Conservation (phyloP, 2,888 invertebrate species). For the Artemia sinica region DNA sequence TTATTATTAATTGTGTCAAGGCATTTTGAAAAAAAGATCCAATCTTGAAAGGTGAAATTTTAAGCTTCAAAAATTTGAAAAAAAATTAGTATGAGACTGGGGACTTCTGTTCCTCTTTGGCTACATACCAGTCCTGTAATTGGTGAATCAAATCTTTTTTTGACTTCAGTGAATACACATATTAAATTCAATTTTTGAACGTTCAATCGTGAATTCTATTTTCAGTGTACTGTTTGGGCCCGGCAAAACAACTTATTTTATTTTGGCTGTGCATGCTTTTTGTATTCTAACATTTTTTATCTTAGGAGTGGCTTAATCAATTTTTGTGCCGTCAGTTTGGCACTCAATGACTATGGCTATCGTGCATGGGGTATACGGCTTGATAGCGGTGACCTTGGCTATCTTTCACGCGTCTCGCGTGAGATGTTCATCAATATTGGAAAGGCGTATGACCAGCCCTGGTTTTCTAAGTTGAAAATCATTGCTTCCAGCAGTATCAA, state of each 20-base stretch:
- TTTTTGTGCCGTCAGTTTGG: constrained; percentile 87
- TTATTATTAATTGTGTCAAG: too few relatives aligned
- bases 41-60: too few relatives aligned
- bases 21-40: too few relatives aligned
- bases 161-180: too few relatives aligned
- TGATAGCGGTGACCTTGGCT: constrained; percentile 92
- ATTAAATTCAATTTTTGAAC: too few relatives aligned
- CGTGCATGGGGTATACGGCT: constrained; percentile 75
- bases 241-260: background rate
- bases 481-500: constrained; percentile 98
- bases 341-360: constrained; percentile 76
- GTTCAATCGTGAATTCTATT: background rate
- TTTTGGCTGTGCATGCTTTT: too few relatives aligned
- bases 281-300: constrained; percentile 20
- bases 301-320: constrained; percentile 85
- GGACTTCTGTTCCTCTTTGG: too few relatives aligned
- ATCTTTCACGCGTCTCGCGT: constrained; percentile 70
- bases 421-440: constrained; percentile 47
- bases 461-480: constrained; percentile 71
- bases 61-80: too few relatives aligned
- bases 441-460: constrained; percentile 47
- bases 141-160: too few relatives aligned
- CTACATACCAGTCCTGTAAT: too few relatives aligned
- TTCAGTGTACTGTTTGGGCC: constrained; percentile 1
- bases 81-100: too few relatives aligned